phyloP scores from a whole-genome alignment of 2,113 vertebrate species.

The Mesitornis unicolor region DNA sequence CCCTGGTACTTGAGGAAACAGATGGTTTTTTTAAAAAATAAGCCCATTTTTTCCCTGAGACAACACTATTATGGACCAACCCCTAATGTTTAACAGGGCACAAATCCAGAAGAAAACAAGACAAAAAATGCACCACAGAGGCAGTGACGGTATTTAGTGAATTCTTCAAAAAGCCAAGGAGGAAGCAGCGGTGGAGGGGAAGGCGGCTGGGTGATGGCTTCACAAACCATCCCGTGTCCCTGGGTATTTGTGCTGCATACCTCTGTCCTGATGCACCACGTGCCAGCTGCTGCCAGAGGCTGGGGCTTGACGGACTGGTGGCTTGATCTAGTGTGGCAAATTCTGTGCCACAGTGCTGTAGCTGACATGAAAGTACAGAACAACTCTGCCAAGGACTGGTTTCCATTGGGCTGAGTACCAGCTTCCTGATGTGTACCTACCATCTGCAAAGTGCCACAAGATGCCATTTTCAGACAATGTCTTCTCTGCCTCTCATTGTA shows the following conservation, averaged over 20 bases:
- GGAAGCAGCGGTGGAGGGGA: background rate
- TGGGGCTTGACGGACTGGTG: background rate
- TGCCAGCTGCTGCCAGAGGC: background rate
- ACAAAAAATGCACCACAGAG: background rate
- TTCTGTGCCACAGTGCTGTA: background rate
- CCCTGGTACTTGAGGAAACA: background rate
- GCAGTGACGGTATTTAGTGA: background rate
- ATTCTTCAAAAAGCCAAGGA: background rate
- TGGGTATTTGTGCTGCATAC: background rate
- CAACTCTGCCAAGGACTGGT: background rate
- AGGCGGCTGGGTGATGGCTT: background rate
- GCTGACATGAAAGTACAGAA: background rate
- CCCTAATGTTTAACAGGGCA: background rate
- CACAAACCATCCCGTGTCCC: fast-evolving
- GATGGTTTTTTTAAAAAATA: background rate
- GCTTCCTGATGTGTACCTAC: background rate
- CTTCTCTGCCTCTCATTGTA: background rate
- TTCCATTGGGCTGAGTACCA: background rate
- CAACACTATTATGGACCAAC: background rate
- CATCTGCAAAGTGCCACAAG: background rate
- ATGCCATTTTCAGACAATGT: background rate
- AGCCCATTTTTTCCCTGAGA: background rate
- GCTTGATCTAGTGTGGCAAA: background rate
- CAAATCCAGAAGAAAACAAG: background rate
- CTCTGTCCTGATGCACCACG: fast-evolving